Conservation (phyloP, 1,140 invertebrate species). For the Drosophila lini region DNA sequence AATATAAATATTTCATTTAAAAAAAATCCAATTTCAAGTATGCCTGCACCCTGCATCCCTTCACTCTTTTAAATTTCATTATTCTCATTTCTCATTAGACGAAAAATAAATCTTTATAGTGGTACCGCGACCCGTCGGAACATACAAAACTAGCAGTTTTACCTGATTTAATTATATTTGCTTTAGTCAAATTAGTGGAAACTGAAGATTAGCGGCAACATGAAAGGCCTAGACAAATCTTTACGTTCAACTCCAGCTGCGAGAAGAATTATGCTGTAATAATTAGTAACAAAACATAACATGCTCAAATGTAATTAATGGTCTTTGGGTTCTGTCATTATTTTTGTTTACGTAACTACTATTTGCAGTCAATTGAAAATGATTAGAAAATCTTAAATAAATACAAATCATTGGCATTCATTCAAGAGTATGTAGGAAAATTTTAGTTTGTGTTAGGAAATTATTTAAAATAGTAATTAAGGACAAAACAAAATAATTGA, state of each 20-base stretch:
- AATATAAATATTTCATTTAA: background rate
- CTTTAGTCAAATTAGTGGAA: conserved; percentile 73
- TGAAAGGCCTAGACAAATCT: conserved; percentile 54
- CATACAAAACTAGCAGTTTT: conserved; percentile 69
- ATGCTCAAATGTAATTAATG: conserved; percentile 28
- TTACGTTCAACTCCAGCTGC: conserved; percentile 54
- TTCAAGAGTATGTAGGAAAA: background rate
- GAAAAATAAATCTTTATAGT: conserved; percentile 29
- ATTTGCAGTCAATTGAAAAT: conserved; percentile 16
- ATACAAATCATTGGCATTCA: background rate
- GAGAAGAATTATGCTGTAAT: conserved; percentile 75
- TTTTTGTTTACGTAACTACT: conserved; percentile 26
- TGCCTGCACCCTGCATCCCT: conserved; percentile 12
- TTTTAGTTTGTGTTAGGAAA: background rate
- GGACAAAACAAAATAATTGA: background rate
- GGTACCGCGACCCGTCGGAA: conserved; percentile 33
- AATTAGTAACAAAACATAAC: conserved; percentile 62
- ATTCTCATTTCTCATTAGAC: conserved; percentile 17
- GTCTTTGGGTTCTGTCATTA: conserved; percentile 34
- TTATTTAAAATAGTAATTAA: background rate
- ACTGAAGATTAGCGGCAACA: conserved; percentile 71
- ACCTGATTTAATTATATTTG: conserved; percentile 79
- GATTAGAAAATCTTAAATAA: conserved; percentile 1
- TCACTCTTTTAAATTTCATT: conserved; percentile 12
- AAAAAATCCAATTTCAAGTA: background rate